Evolutionary conservation across 2,888 invertebrate genomes (phyloP).

Genomic region (Caradrina kadenii): DNA sequence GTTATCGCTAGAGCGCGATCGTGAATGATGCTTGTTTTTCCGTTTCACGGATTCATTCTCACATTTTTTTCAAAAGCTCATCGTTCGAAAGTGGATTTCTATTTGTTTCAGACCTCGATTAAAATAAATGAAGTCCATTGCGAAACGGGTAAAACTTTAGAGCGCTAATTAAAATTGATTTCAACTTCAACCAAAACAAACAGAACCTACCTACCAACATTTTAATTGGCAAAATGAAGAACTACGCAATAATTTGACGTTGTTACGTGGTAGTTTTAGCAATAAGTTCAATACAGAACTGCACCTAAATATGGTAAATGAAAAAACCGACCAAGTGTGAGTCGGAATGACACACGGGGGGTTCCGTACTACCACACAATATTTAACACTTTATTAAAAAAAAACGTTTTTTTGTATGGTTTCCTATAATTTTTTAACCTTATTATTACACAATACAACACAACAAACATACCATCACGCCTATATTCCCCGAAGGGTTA

Average conservation of each 20-base stretch:
- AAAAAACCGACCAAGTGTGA: neutral
- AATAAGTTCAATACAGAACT: constrained; percentile 8
- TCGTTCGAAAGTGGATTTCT: neutral
- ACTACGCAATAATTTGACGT: constrained; percentile 9
- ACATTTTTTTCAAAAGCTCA: neutral
- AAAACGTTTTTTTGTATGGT: no score
- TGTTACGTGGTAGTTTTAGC: neutral
- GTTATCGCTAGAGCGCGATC: constrained; percentile 20
- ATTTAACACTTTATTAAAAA: no score
- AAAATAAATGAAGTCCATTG: neutral
- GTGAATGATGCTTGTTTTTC: constrained; percentile 8
- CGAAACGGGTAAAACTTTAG: neutral
- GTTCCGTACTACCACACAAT: neutral
- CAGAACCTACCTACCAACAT: neutral
- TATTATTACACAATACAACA: no score
- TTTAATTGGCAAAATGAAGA: constrained; percentile 27
- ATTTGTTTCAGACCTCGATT: neutral
- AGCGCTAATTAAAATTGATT: constrained; percentile 19
- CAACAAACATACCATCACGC: no score
- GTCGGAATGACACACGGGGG: neutral
- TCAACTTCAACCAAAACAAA: constrained; percentile 13
- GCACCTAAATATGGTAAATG: neutral
- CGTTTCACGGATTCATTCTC: neutral
- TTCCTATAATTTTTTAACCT: no score
- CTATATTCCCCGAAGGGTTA: no score